Percentiles rank a stretch among this genome's conserved stretches.
Conservation (phyloP, 2,113 vertebrate genomes). For the Otolemur garnettii region DNA sequence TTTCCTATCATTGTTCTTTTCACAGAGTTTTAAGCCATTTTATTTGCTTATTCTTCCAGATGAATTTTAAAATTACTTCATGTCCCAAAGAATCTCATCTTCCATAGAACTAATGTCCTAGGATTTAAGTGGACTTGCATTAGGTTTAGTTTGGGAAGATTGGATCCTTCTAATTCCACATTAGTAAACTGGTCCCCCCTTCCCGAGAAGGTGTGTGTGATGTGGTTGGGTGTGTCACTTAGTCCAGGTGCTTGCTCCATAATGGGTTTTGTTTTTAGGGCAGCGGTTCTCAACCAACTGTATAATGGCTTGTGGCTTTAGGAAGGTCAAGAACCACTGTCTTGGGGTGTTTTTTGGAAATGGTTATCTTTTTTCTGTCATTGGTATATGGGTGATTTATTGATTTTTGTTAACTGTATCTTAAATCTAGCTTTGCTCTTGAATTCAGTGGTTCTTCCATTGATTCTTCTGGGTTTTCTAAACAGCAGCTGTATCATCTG, state of each 20-base stretch:
- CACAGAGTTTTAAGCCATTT: neutral
- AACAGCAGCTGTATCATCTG: neutral
- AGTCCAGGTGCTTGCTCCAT: rapidly evolving
- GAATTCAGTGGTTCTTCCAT: rapidly evolving
- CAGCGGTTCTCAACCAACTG: too few relatives aligned
- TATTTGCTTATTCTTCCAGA: neutral
- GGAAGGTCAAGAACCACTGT: too few relatives aligned
- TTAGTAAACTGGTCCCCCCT: rapidly evolving
- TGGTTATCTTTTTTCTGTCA: neutral
- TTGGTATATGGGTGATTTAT: rapidly evolving
- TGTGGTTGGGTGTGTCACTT: neutral
- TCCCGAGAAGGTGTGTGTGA: rapidly evolving
- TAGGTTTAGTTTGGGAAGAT: too few relatives aligned
- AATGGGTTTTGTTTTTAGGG: neutral
- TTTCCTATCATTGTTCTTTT: neutral
- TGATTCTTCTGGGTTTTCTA: neutral
- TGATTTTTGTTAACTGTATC: neutral
- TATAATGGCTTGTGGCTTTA: too few relatives aligned
- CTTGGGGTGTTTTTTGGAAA: neutral
- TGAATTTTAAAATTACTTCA: neutral
- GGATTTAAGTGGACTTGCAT: neutral
- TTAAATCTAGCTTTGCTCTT: too few relatives aligned
- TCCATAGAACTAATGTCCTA: neutral
- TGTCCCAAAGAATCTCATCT: neutral
- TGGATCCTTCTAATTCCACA: rapidly evolving